Conservation (phyloP, 2,113 vertebrate species). For the Beaufortia kweichowensis region DNA sequence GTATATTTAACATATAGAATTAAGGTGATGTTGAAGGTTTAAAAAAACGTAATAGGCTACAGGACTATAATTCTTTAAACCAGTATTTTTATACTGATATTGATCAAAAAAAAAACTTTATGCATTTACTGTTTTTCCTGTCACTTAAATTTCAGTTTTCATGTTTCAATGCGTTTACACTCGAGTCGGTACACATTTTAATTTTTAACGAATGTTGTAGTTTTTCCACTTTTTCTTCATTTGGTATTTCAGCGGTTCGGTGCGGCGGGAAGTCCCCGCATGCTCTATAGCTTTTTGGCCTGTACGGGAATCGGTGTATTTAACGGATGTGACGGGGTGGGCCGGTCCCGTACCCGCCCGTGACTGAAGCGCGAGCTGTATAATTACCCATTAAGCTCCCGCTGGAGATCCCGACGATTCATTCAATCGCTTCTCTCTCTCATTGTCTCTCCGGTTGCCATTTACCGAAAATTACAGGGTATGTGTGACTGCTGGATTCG, state of each 20-base stretch:
- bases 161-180: too few relatives aligned
- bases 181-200: too few relatives aligned
- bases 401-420: conserved; percentile 39
- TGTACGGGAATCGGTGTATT: conserved; percentile 25
- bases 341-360: conserved; percentile 38
- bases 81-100: too few relatives aligned
- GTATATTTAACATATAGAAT: too few relatives aligned
- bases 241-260: not conserved
- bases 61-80: too few relatives aligned
- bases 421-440: conserved; percentile 36
- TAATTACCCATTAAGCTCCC: not conserved
- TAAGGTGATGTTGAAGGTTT: too few relatives aligned
- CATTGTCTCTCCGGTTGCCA: conserved; percentile 42
- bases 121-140: too few relatives aligned
- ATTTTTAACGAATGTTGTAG: too few relatives aligned
- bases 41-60: too few relatives aligned
- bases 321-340: conserved; percentile 42
- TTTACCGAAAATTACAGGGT: conserved; percentile 59
- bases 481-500: conserved; percentile 70
- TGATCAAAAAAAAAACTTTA: too few relatives aligned
- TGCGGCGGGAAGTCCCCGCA: not conserved
- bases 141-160: too few relatives aligned
- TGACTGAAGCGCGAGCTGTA: not conserved
- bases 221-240: not conserved
- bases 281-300: not conserved